Base-by-base conservation (phyloP, 1,140 invertebrate species). In the Hylaeus anthracinus region DNA sequence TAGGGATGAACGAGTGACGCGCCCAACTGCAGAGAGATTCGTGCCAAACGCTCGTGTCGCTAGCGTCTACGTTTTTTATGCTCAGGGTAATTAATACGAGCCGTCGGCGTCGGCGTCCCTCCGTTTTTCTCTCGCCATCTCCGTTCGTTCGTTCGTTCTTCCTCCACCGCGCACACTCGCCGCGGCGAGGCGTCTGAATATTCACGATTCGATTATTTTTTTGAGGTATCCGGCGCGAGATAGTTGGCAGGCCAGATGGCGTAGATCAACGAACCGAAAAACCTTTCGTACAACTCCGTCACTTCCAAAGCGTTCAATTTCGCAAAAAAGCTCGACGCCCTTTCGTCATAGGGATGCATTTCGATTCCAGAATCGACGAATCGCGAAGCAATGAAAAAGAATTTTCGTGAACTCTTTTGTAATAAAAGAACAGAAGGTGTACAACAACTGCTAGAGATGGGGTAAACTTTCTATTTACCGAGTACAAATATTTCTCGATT, bases 41-140 rank as follows among this genome's bases (percentile, higher is more conserved):
- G 83, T 88, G 86, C 86, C 86, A 88, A 88, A 83, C 84, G 61
- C 63, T 71, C 79, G 56, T 87, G 86, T 88, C 72, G 63, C 58
- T 37, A 69, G 64, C 66, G 70, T 26, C 37, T 76, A 41, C 63
- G 65, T 85, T 86, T 81, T 56, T 86, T 81, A 74, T 39, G 8
- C 60, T 69, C 58, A 64, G 64, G 61, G 71, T 80, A 86, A 87
- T 87, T 86, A 84, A 87, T 86, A 81, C 74, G 70, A 58, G 72
- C 37, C 39, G 56, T 66, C 53, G 72, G 37, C n/a, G 56, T 65
- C 51, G 26, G 26, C 26, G 26, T 26, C 26, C 26, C 26, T 63
- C 61, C 60, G 39, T 69, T 65, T 77, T 41, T 69, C 15, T 69
- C 53, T 67, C 74, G 10, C 37, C 55, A 9, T 67, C 9, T 78